Conservation (phyloP, 2,797 vertebrate genomes). For the Anguilla pacifica region DNA sequence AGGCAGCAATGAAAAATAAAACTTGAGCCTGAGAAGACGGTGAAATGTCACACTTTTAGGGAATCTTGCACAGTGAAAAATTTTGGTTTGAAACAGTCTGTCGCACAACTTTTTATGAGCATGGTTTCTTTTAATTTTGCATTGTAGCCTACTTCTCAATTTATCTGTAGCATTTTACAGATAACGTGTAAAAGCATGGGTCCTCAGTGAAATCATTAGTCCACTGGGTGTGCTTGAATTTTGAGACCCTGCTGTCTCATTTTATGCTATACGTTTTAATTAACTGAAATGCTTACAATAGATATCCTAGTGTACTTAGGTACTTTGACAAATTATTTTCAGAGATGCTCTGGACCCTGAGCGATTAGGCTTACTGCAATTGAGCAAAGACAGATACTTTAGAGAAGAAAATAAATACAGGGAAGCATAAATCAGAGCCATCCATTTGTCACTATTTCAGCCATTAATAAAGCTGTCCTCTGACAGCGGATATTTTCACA, state of each 20-base stretch:
- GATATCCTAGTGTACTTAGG: constrained; percentile 2
- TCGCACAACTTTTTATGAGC: constrained; percentile 13
- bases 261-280: not conserved
- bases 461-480: constrained; percentile 61
- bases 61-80: not conserved
- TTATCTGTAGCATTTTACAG: not conserved
- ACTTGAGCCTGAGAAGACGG: not conserved
- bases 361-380: constrained; percentile 16
- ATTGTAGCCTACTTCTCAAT: not conserved
- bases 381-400: constrained; percentile 26
- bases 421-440: constrained; percentile 36
- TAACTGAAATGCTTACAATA: not conserved
- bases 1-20: constrained; percentile 6
- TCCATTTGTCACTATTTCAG: constrained; percentile 61
- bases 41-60: constrained; percentile 5
- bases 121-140: not conserved
- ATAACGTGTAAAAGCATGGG: not conserved
- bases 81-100: not conserved
- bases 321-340: constrained; percentile 19
- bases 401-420: constrained; percentile 34
- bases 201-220: not conserved
- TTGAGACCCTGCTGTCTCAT: not conserved
- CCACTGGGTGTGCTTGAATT: not conserved
- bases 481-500: constrained; percentile 53
- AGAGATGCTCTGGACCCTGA: constrained; percentile 18